Base-by-base conservation (phyloP, 2,888 invertebrate species). In the Diaprepes abbreviatus region DNA sequence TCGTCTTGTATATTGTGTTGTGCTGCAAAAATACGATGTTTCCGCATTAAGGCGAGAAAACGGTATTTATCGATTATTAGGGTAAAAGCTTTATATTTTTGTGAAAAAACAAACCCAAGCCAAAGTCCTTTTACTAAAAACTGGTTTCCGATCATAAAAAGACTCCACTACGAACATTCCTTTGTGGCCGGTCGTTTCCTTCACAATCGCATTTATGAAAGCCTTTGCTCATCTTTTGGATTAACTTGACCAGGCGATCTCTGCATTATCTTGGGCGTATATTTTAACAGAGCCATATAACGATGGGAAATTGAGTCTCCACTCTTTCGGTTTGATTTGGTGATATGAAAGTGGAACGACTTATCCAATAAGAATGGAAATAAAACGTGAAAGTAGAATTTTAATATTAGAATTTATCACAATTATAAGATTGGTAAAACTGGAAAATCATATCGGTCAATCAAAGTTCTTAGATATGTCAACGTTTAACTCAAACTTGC, bases 161-260 rank as follows among this genome's bases (percentile, higher is more conserved):
- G 54, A 64, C 43, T 54, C 31, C 38, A 17, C 38, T 28, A 38
- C 40, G 55, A 55, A 52, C 45, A 64, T 40, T 55, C 6, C 64
- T 64, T 64, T 64, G 64, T 55, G 33, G 64, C 17, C 52, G 50
- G 5, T 52, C 63, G 63, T 52, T 52, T 63, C 54, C 54, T 54
- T 36, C 35, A 64, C 50, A 64, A 64, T 64, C 54, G 24, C 54
- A 57, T 57, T 38, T 57, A 28, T 40, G 24, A 24, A 57, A 40
- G 40, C 38, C 54, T 64, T 64, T 64, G 64, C 64, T 33, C 64
- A 55, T 55, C 54, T 54, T 52, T 33, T 9, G 64, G 43, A 64
- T 64, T 64, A 64, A 64, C 64, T 55, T 16, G 45, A 43, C 54
- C 64, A 28, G 33, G 55, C 62, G 57, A 57, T 57, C 57, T 17